These are phyloP conservation scores for Theristicus caerulescens DNA, from an alignment of 2,113 vertebrate genomes.

Conservation along the genomic window DNA sequence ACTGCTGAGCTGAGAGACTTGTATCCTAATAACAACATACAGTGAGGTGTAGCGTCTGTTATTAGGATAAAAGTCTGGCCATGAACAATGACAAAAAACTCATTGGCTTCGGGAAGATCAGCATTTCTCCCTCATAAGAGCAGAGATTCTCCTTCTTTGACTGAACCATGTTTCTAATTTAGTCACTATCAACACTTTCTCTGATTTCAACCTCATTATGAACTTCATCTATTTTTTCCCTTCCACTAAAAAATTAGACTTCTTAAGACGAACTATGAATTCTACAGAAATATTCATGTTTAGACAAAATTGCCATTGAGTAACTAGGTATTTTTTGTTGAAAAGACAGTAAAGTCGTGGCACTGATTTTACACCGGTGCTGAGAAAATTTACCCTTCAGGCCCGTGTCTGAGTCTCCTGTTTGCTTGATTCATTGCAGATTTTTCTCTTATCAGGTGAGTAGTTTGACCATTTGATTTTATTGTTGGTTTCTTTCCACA, in stretches of 20 bases:
- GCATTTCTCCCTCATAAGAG: not conserved
- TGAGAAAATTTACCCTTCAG: not conserved
- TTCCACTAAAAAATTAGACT: not conserved
- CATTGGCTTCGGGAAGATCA: not conserved
- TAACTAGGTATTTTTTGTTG: not conserved
- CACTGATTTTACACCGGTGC: not conserved
- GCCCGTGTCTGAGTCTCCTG: not conserved
- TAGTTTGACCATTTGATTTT: constrained; percentile 49
- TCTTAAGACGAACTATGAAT: not conserved
- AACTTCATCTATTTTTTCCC: not conserved
- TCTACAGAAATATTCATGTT: not conserved
- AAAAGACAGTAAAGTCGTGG: not conserved
- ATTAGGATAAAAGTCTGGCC: not conserved
- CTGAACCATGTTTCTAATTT: not conserved
- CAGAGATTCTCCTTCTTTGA: not conserved
- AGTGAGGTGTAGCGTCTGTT: not conserved
- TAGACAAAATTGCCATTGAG: not conserved
- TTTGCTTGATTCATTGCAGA: constrained; percentile 5
- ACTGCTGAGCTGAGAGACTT: not conserved
- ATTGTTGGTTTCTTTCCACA: constrained; percentile 48
- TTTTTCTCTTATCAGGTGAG: constrained; percentile 15
- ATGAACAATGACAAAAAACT: not conserved
- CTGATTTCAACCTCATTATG: not conserved
- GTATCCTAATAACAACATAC: not conserved
- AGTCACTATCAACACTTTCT: not conserved